Evolutionary conservation across 2,888 invertebrate genomes (phyloP), one percentile per base, ranked within the genome.

Genomic region (Atethmia centrago): DNA sequence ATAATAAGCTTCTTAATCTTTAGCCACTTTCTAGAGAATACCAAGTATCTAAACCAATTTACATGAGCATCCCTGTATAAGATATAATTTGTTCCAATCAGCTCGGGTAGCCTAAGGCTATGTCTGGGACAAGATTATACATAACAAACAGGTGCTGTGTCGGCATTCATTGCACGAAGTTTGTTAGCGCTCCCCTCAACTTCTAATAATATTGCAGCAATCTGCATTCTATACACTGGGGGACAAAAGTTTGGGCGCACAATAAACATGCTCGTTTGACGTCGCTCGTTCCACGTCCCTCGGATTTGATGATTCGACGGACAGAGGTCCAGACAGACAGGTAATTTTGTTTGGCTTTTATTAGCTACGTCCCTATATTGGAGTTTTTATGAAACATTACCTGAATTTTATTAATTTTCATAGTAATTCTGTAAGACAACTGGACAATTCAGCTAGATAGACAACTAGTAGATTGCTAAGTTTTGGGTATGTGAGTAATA

Each of bases 251-350:
- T 72, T 51, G 59, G 70, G 40, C 68, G 59, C 67, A 64, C 76
- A 68, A 71, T 78, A 81, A 74, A 74, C 67, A 67, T 64, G 62
- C 73, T 71, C 67, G 55, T 77, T 65, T 10, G 56, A 53, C 74
- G 51, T 65, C 70, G 31, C 36, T 42, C 65, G 78, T 61, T 64
- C 62, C 21, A 55, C 73, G 79, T 72, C 55, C 47, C 64, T 61
- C 64, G 40, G 74, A 71, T 79, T 84, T 84, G 83, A 84, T 84
- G 85, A 83, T 72, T 74, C 62, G 80, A 36, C 74, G 70, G 58
- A 66, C 66, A 62, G 63, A 70, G 72, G 68, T 64, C 74, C 77
- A 85, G 84, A 84, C 84, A 84, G 84, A 84, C 80, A 84, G 83
- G 80, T 82, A 42, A 82, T 82, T 84, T 59, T 69, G 77, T 71